Conservation (phyloP, 2,797 vertebrate species). For the Chrosomus eos region DNA sequence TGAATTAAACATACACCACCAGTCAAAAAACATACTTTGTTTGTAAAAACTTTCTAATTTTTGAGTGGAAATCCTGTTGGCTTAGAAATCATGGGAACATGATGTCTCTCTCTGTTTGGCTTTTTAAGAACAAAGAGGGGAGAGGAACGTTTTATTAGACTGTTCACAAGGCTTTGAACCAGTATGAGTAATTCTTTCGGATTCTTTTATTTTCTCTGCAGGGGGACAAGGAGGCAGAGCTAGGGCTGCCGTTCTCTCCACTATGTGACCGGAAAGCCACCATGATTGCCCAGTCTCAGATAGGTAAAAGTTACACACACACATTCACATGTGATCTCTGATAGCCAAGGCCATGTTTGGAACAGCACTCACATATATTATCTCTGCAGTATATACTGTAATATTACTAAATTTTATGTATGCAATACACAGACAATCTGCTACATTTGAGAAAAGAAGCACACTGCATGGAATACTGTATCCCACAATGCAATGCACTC, state of each 20-base stretch:
- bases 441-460: neutral
- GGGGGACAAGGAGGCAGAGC: conserved; percentile 95
- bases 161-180: neutral
- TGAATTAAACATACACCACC: neutral
- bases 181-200: conserved; percentile 18
- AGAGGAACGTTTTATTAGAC: neutral
- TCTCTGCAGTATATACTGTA: neutral
- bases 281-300: conserved; percentile 98
- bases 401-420: neutral
- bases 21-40: too few species aligned
- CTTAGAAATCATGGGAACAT: neutral
- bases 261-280: conserved; percentile 97
- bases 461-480: neutral
- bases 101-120: neutral
- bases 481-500: neutral
- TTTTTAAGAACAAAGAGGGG: neutral
- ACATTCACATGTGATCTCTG: neutral
- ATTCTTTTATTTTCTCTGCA: conserved; percentile 65
- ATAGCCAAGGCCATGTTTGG: neutral
- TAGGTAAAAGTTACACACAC: conserved; percentile 80
- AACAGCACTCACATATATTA: neutral
- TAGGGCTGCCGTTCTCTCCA: conserved; percentile 95
- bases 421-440: neutral
- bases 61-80: neutral
- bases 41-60: neutral